Percentiles rank a stretch among this genome's conserved stretches.
Evolutionary conservation across 2,888 invertebrate genomes (phyloP).

Genomic region (Aphodius sticticus): DNA sequence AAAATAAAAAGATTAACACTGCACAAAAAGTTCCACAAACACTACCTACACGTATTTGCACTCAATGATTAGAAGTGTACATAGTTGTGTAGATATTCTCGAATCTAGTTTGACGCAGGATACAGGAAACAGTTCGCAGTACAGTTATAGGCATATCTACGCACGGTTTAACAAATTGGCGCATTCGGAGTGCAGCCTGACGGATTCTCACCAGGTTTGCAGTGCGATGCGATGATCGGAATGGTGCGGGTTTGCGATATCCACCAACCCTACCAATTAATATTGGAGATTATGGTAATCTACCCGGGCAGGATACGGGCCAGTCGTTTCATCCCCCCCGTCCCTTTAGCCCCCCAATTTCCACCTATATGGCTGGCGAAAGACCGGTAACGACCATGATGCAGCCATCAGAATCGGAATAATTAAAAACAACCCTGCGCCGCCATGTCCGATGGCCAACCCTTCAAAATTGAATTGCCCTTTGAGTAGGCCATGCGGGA

Average conservation of each 20-base stretch:
- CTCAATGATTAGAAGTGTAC: too few relatives aligned
- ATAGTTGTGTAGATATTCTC: too few relatives aligned
- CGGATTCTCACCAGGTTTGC: background rate
- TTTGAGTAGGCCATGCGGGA: background rate
- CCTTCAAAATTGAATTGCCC: background rate
- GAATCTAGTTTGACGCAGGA: background rate
- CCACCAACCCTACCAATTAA: background rate
- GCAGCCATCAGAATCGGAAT: slow-evolving; percentile 4
- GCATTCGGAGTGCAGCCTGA: background rate
- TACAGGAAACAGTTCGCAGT: background rate
- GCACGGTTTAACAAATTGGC: background rate
- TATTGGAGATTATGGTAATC: slow-evolving; percentile 4
- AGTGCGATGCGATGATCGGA: background rate
- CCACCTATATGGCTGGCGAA: background rate
- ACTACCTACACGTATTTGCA: too few relatives aligned
- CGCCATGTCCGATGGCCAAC: background rate
- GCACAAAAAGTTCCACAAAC: too few relatives aligned
- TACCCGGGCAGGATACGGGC: background rate
- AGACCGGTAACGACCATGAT: slow-evolving; percentile 4
- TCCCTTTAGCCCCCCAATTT: background rate
- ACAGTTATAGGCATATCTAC: background rate
- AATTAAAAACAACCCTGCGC: background rate
- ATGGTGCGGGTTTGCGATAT: background rate
- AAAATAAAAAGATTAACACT: too few relatives aligned
- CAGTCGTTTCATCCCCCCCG: background rate